These are phyloP conservation scores for Macheiramphus alcinus DNA, from an alignment of 2,113 vertebrate species.

Conservation along the genomic window DNA sequence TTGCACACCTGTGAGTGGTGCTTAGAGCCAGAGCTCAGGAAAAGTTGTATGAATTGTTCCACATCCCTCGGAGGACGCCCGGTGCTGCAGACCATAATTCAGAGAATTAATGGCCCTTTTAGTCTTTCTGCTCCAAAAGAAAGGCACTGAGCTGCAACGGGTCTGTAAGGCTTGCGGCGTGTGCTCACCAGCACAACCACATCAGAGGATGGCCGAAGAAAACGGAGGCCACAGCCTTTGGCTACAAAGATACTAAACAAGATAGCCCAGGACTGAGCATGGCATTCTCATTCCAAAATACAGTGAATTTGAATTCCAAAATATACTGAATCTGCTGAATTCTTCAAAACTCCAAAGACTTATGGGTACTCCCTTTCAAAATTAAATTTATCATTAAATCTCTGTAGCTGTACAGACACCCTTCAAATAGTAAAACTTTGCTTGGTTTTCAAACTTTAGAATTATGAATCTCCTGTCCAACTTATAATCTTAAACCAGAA, in stretches of 20 bases:
- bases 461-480: neutral
- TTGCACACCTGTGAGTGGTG: neutral
- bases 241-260: neutral
- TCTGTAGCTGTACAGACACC: neutral
- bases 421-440: neutral
- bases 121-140: neutral
- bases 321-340: neutral
- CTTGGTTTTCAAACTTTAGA: neutral
- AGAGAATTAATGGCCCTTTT: neutral
- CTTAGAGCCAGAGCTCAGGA: neutral
- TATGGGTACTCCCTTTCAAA: neutral
- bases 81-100: neutral
- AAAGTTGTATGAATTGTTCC: neutral
- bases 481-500: neutral
- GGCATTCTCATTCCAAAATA: neutral
- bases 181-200: neutral
- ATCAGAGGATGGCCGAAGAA: rapidly evolving
- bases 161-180: neutral
- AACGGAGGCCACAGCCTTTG: neutral
- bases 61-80: neutral
- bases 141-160: neutral
- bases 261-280: no score
- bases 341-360: neutral
- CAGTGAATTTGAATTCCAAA: neutral
- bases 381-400: neutral